Evolutionary conservation across 2,888 invertebrate species (phyloP).

Genomic region (Magallana nippona): DNA sequence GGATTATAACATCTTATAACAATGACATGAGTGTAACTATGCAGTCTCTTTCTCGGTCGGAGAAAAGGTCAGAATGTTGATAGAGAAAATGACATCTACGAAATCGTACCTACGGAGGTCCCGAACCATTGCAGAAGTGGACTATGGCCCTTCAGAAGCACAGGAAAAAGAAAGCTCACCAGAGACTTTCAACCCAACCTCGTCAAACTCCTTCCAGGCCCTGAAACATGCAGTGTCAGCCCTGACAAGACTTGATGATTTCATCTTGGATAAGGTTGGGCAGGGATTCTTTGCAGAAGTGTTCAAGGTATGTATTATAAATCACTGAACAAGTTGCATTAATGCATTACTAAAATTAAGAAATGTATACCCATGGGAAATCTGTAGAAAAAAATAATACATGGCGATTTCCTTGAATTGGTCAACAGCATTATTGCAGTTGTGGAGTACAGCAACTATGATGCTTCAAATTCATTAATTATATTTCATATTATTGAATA

Average conservation of each 20-base stretch:
- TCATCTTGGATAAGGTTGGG: constrained; percentile 94
- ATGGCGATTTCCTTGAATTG: too few species aligned
- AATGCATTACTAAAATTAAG: neutral
- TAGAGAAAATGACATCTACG: constrained; percentile 42
- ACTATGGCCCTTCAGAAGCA: constrained; percentile 24
- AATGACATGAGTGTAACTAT: constrained; percentile 16
- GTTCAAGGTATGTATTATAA: constrained; percentile 89
- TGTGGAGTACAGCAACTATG: too few species aligned
- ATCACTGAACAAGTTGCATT: neutral
- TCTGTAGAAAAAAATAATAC: too few species aligned
- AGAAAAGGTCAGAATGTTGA: constrained; percentile 24
- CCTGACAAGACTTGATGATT: constrained; percentile 95
- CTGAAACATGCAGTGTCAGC: constrained; percentile 94
- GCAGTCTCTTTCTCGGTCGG: neutral
- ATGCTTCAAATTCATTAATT: too few species aligned
- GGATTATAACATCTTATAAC: neutral
- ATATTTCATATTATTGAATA: too few species aligned
- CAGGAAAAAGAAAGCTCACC: constrained; percentile 28
- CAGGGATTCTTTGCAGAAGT: constrained; percentile 98
- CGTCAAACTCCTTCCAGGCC: constrained; percentile 88
- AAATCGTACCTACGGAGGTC: constrained; percentile 46
- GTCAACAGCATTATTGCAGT: too few species aligned
- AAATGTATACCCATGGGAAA: neutral
- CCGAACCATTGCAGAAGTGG: constrained; percentile 44
- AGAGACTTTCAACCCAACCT: neutral